phyloP scores from a whole-genome alignment of 2,113 vertebrate genomes.

The Triplophysa rosa region DNA sequence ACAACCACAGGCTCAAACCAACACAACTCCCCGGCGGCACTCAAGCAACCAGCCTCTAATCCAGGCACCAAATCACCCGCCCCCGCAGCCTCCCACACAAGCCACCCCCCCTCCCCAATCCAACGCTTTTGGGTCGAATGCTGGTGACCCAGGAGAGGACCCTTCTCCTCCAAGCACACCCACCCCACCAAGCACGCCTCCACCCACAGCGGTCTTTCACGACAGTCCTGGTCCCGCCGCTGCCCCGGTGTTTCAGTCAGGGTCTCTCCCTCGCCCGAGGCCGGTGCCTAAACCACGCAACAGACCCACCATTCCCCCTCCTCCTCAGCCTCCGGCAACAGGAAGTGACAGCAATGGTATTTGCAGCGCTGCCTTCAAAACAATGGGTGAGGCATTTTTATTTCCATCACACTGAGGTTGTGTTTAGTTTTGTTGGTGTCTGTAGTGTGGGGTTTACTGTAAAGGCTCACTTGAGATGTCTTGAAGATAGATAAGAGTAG shows the following conservation, averaged over 20 bases:
- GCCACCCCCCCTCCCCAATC: conserved; percentile 65
- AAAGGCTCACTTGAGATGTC: too few species aligned
- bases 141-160: conserved; percentile 71
- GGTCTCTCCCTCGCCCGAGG: conserved; percentile 82
- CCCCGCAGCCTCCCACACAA: conserved; percentile 87
- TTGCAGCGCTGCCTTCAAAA: conserved; percentile 74
- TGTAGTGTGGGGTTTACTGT: too few species aligned
- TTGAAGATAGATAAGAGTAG: too few species aligned
- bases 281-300: conserved; percentile 92
- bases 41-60: conserved; percentile 84
- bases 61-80: conserved; percentile 91
- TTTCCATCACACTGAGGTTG: not conserved
- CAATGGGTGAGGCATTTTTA: conserved; percentile 79
- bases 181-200: conserved; percentile 87
- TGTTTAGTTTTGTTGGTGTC: not conserved
- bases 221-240: conserved; percentile 64
- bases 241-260: conserved; percentile 68
- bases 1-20: conserved; percentile 68
- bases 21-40: conserved; percentile 76
- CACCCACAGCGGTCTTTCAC: conserved; percentile 61
- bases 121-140: conserved; percentile 54
- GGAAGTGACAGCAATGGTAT: conserved; percentile 60
- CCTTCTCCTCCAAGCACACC: conserved; percentile 84
- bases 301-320: conserved; percentile 88
- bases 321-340: conserved; percentile 79